These are phyloP conservation scores for Drosophila villosipedis DNA, from an alignment of 2,888 invertebrate genomes.

Conservation along the genomic window DNA sequence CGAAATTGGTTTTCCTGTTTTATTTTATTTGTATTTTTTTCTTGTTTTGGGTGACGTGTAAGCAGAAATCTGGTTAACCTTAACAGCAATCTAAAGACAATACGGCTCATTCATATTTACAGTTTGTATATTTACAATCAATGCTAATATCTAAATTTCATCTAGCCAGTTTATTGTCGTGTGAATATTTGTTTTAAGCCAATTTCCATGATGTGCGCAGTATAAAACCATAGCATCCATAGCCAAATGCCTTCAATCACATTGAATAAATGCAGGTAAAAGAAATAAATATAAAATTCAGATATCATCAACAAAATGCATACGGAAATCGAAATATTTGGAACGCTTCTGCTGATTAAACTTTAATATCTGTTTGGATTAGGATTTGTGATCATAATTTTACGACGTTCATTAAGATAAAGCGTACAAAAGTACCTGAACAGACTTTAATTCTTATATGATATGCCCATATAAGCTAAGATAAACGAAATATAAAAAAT, in stretches of 20 bases:
- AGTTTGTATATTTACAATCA: slow-evolving; percentile 56
- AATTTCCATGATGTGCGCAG: slow-evolving; percentile 44
- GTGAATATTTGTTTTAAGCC: slow-evolving; percentile 30
- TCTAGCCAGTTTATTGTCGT: slow-evolving; percentile 55
- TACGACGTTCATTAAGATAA: slow-evolving; percentile 12
- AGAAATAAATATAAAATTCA: slow-evolving; percentile 11
- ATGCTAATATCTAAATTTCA: slow-evolving; percentile 37
- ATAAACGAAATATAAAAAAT: background rate
- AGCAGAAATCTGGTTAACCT: slow-evolving; percentile 69
- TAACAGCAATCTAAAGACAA: slow-evolving; percentile 45
- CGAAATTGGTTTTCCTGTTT: slow-evolving; percentile 58
- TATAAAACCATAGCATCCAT: slow-evolving; percentile 11
- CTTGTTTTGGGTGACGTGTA: slow-evolving; percentile 36
- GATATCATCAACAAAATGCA: slow-evolving; percentile 1
- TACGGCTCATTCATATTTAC: slow-evolving; percentile 54
- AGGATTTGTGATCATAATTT: background rate
- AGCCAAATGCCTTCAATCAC: slow-evolving; percentile 47
- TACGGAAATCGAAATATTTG: slow-evolving; percentile 12
- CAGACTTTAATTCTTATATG: background rate
- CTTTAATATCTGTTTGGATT: slow-evolving; percentile 1
- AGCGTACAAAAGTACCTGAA: background rate
- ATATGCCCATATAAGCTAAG: slow-evolving; percentile 5
- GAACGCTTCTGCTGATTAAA: background rate
- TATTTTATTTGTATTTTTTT: background rate
- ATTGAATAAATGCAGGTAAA: slow-evolving; percentile 33